Evolutionary conservation across 2,797 vertebrate species (phyloP).

Genomic region (Austrolebias charrua): DNA sequence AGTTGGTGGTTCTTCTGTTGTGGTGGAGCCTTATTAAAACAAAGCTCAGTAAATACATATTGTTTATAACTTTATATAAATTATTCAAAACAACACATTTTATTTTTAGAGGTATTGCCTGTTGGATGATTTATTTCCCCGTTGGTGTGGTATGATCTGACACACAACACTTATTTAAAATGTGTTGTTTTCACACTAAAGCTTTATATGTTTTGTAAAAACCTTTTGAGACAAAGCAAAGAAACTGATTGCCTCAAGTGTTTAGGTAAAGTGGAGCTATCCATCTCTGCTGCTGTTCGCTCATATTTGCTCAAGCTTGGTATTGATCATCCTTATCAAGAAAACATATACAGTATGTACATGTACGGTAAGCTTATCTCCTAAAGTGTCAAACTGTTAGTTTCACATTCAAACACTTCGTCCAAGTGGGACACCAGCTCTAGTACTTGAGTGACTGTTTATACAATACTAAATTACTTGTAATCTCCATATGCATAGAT

Average conservation of each 20-base stretch:
- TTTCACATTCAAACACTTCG: conserved; percentile 34
- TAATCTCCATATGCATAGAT: conserved; percentile 76
- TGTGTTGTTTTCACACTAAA: background rate
- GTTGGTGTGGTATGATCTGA: background rate
- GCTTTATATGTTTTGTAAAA: background rate
- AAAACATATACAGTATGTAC: too few relatives aligned
- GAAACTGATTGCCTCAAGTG: background rate
- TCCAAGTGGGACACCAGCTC: conserved; percentile 42
- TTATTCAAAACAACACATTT: background rate
- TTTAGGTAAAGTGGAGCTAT: conserved; percentile 2
- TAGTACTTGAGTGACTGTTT: conserved; percentile 63
- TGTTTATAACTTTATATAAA: background rate
- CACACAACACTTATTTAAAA: background rate
- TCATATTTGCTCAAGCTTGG: background rate
- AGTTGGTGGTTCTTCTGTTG: background rate
- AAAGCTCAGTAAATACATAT: background rate
- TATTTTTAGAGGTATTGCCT: background rate
- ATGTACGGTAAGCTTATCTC: conserved; percentile 13
- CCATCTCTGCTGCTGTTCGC: background rate
- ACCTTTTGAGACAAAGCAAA: background rate
- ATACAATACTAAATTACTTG: conserved; percentile 67
- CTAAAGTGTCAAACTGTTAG: conserved; percentile 45
- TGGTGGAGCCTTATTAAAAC: background rate
- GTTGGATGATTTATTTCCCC: background rate
- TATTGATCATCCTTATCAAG: background rate